Conservation (phyloP, 2,797 vertebrate species). For the Kryptopterus vitreolus region DNA sequence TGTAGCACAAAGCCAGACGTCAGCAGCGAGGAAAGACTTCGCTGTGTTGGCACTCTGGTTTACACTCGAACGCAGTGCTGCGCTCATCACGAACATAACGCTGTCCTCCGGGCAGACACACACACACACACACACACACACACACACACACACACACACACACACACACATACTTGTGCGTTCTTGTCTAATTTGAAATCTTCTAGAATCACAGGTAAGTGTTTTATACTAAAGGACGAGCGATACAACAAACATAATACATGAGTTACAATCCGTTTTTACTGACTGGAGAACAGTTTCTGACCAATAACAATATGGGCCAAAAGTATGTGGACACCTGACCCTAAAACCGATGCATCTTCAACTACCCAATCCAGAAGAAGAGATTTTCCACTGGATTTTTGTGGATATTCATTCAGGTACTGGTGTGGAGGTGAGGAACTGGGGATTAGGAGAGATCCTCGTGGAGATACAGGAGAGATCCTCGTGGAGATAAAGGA, state of each 20-base stretch:
- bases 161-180: neutral
- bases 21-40: slow-evolving; percentile 36
- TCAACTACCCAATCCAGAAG: no score
- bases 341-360: no score
- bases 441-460: no score
- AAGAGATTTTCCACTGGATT: no score
- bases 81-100: neutral
- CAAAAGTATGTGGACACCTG: no score
- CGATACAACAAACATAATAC: neutral
- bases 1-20: slow-evolving; percentile 27
- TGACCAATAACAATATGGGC: neutral
- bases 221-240: neutral
- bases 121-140: neutral
- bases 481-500: no score
- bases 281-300: neutral
- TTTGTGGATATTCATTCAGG: no score
- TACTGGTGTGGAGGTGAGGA: no score
- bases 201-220: neutral
- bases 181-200: neutral
- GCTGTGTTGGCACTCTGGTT: slow-evolving; percentile 35
- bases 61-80: slow-evolving; percentile 27
- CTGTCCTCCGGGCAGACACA: no score
- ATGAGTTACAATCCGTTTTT: neutral
- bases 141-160: neutral
- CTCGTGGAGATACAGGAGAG: no score